These are phyloP conservation scores for Acanthopleura granulata DNA, from an alignment of 2,888 invertebrate genomes.

Conservation along the genomic window DNA sequence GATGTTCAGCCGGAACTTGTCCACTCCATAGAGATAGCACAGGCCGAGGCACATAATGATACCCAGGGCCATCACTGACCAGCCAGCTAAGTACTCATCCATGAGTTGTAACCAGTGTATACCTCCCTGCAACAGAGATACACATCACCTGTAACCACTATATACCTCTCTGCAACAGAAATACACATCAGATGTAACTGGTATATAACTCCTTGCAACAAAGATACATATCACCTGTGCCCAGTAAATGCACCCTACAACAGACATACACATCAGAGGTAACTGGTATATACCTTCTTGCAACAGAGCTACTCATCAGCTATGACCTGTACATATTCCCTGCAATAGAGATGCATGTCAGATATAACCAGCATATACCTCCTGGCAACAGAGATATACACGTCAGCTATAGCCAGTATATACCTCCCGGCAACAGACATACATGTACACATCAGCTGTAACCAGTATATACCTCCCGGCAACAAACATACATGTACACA, in stretches of 20 bases:
- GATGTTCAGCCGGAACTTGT: slow-evolving; percentile 53
- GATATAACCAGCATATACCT: slow-evolving; percentile 56
- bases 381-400: slow-evolving; percentile 43
- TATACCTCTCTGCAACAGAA: slow-evolving; percentile 53
- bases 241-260: slow-evolving; percentile 44
- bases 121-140: slow-evolving; percentile 50
- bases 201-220: slow-evolving; percentile 57
- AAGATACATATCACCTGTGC: slow-evolving; percentile 44
- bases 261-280: background rate
- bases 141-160: slow-evolving; percentile 55
- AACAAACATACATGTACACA: too few species aligned
- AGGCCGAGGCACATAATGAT: slow-evolving; percentile 54
- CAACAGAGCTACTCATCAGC: slow-evolving; percentile 59
- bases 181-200: slow-evolving; percentile 48
- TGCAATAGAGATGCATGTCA: slow-evolving; percentile 41
- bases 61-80: slow-evolving; percentile 55
- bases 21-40: slow-evolving; percentile 58
- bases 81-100: slow-evolving; percentile 60
- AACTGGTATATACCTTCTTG: slow-evolving; percentile 37
- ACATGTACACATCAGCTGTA: slow-evolving; percentile 51
- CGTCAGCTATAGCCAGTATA: slow-evolving; percentile 57
- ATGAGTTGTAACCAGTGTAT: slow-evolving; percentile 57
- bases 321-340: slow-evolving; percentile 58
- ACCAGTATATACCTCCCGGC: slow-evolving; percentile 46
- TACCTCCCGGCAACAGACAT: slow-evolving; percentile 50